These are phyloP conservation scores for Epinotia ramella DNA, from an alignment of 2,888 invertebrate species.

Conservation along the genomic window DNA sequence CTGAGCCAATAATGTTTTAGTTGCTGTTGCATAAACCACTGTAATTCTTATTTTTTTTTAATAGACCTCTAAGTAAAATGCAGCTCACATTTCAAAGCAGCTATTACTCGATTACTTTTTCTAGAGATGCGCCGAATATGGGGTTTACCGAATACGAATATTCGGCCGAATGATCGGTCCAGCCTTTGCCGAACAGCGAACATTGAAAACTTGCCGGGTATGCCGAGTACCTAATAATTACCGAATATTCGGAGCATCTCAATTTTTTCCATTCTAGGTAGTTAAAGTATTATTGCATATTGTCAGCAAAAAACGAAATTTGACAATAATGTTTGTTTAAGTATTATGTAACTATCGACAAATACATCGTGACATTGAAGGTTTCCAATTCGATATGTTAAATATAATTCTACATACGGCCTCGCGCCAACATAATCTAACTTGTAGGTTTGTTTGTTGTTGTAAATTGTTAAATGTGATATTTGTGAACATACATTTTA, in stretches of 20 bases:
- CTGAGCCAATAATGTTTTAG: too few relatives aligned
- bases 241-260: too few relatives aligned
- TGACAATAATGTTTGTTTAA: constrained; percentile 32
- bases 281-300: not conserved
- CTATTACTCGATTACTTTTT: not conserved
- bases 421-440: not conserved
- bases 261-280: not conserved
- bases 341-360: constrained; percentile 9
- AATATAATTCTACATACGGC: not conserved
- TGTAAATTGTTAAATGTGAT: constrained; percentile 19
- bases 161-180: too few relatives aligned
- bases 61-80: not conserved
- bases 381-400: not conserved
- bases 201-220: too few relatives aligned
- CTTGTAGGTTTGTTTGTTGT: not conserved
- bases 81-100: not conserved
- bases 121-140: too few relatives aligned
- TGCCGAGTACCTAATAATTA: too few relatives aligned
- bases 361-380: not conserved
- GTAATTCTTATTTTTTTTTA: too few relatives aligned
- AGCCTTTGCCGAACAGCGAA: too few relatives aligned
- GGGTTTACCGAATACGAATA: too few relatives aligned
- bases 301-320: constrained; percentile 3
- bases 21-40: too few relatives aligned
- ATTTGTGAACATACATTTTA: not conserved